Conservation (phyloP, 2,888 invertebrate genomes). For the Caradrina clavipalpis region DNA sequence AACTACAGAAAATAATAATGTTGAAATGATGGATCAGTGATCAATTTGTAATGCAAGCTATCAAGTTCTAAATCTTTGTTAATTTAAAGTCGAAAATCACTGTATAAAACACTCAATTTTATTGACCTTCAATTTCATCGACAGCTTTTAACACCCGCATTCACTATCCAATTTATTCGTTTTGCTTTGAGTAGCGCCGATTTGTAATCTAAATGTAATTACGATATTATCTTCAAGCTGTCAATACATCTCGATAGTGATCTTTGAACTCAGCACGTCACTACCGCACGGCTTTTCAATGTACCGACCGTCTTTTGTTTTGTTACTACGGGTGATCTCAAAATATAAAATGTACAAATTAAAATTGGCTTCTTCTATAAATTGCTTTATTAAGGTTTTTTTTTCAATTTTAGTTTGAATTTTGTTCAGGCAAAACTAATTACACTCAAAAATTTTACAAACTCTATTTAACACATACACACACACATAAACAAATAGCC, state of each 20-base stretch:
- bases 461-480: too few species aligned
- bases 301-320: slow-evolving; percentile 7
- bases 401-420: too few species aligned
- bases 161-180: slow-evolving; percentile 2
- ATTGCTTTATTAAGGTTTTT: too few species aligned
- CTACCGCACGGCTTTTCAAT: neutral
- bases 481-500: too few species aligned
- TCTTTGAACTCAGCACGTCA: slow-evolving; percentile 36
- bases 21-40: too few species aligned
- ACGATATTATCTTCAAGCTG: slow-evolving; percentile 34
- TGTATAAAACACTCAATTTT: too few species aligned
- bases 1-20: too few species aligned
- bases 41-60: too few species aligned
- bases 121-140: neutral
- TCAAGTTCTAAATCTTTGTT: too few species aligned
- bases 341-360: neutral
- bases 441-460: too few species aligned
- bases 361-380: too few species aligned
- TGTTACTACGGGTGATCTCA: neutral
- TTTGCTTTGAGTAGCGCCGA: slow-evolving; percentile 5
- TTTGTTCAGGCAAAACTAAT: too few species aligned
- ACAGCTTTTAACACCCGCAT: slow-evolving; percentile 3
- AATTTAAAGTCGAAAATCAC: neutral
- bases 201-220: slow-evolving; percentile 35
- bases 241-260: slow-evolving; percentile 33